Base-by-base conservation (phyloP, 2,888 invertebrate genomes). In the Acanthosepion pharaonis region DNA sequence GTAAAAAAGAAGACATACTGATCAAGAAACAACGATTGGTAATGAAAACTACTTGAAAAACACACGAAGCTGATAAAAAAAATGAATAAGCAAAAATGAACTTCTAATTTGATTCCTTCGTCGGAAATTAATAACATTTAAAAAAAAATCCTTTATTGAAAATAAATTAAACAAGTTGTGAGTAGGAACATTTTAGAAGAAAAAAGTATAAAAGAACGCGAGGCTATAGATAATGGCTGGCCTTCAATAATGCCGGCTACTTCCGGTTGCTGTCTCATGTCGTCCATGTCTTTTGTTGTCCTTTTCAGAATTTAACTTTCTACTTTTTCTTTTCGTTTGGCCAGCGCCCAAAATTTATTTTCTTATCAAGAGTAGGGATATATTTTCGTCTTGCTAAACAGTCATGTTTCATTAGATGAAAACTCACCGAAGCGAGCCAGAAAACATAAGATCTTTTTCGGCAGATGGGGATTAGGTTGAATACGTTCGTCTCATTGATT, bases 71-170 rank as follows among this genome's bases (percentile, higher is more conserved):
- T 33, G 11, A n/a, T 15, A 11, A n/a, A n/a, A 78, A 78, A n/a
- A 78, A 78, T 78, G 78, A 78, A 78, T 78, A 78, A 78, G 78
- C 78, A 33, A 78, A 78, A 33, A 78, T 78, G 78, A 78, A 78
- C 78, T 78, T 78, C 78, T 78, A 78, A 78, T 78, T 78, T 78
- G n/a, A 78, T 78, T 78, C 78, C 78, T 78, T 78, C 78, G 78
- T 78, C 78, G 78, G 78, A 78, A 78, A 78, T 78, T 78, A 78
- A 78, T 78, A 78, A 78, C n/a, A 78, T 78, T 78, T 78, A 18
- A n/a, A 78, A 78, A 78, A 78, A 5, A n/a, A 78, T n/a, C 78
- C 78, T 78, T 78, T 78, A 78, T 78, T 78, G 78, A 78, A 78
- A 78, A 78, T 78, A 78, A 78, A 78, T 78, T 78, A 78, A 78